A percentile compares a stretch with the other conserved stretches of the same genome.
These are phyloP conservation scores for Mormyrops attenuatus DNA, from an alignment of 2,797 vertebrate species.

Conservation along the genomic window DNA sequence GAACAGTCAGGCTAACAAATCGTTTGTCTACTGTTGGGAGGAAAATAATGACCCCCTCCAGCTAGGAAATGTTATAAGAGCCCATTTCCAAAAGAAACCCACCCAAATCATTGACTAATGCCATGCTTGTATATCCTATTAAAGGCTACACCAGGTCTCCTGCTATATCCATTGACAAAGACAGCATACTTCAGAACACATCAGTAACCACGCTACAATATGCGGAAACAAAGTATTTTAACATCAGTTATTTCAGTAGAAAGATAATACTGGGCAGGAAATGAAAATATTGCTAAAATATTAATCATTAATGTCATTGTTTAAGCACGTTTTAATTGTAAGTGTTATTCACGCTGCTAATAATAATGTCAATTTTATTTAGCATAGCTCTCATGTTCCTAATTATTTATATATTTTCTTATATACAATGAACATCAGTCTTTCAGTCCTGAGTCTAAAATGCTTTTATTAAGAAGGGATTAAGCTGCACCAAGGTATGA, in stretches of 20 bases:
- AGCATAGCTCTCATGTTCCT: background rate
- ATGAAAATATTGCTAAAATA: background rate
- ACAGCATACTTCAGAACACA: background rate
- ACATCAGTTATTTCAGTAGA: background rate
- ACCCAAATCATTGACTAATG: background rate
- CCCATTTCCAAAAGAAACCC: background rate
- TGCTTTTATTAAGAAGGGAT: constrained; percentile 18
- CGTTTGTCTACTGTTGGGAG: background rate
- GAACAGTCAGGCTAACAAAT: background rate
- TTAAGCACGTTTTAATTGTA: background rate
- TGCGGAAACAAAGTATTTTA: background rate
- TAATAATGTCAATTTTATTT: background rate
- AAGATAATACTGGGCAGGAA: background rate
- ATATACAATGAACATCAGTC: background rate
- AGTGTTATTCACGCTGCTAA: background rate
- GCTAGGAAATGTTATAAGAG: background rate
- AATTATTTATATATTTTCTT: background rate
- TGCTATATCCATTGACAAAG: background rate
- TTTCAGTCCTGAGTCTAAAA: background rate
- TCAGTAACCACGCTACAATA: background rate
- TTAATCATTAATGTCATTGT: background rate
- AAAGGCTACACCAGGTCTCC: background rate
- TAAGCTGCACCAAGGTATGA: background rate
- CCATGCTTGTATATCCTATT: background rate
- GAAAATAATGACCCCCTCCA: background rate